Evolutionary conservation across 2,113 vertebrate genomes (phyloP).

Genomic region (Gymnogyps californianus): DNA sequence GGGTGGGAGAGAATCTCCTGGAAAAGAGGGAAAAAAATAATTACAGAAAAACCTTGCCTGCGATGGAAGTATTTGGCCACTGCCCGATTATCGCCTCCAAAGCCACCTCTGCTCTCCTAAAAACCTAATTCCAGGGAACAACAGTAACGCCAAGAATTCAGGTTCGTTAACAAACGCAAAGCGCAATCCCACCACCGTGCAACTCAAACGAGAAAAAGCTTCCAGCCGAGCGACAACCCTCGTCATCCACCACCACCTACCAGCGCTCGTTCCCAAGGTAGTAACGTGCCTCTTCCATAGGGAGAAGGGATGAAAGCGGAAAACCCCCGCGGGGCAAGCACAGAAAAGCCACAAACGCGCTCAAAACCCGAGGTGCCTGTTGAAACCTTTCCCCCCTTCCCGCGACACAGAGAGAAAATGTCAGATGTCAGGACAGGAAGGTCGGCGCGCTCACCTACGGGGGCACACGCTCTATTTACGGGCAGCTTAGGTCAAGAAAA

Average conservation of each 20-base stretch:
- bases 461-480: neutral
- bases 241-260: neutral
- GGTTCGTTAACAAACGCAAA: rapidly evolving
- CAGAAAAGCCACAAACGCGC: neutral
- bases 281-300: neutral
- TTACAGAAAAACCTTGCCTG: neutral
- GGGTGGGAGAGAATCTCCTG: neutral
- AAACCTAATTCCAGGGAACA: neutral
- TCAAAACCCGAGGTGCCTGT: neutral
- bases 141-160: rapidly evolving
- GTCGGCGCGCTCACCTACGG: neutral
- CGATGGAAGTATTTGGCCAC: neutral
- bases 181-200: rapidly evolving
- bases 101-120: neutral
- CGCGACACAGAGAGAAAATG: neutral
- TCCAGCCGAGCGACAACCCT: neutral
- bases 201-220: neutral
- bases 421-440: neutral
- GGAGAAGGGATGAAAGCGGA: neutral
- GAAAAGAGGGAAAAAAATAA: neutral
- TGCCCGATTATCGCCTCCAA: rapidly evolving
- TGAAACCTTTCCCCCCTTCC: neutral
- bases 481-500: neutral
- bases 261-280: neutral
- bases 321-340: neutral